Evolutionary conservation across 1,140 invertebrate species (phyloP).

Genomic region (Teleopsis dalmanni): DNA sequence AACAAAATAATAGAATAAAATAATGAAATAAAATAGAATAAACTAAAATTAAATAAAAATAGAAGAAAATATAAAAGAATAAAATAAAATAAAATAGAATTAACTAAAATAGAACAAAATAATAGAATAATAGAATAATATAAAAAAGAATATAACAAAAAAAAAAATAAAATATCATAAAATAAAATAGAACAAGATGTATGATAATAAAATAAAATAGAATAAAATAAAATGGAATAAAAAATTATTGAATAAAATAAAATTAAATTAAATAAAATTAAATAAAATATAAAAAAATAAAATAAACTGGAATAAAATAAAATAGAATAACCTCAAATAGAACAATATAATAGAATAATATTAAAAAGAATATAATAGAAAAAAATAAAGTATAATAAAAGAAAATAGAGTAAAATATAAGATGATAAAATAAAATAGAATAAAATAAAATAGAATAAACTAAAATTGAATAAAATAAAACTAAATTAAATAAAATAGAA

Average conservation of each 20-base stretch:
- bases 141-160: neutral
- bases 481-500: neutral
- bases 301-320: neutral
- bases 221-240: constrained; percentile 1
- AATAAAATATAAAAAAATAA: neutral
- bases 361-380: neutral
- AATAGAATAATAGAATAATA: neutral
- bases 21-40: neutral
- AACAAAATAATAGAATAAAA: neutral
- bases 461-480: neutral
- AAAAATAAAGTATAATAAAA: neutral
- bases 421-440: neutral
- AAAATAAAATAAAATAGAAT: neutral
- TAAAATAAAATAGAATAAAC: neutral
- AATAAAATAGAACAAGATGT: neutral
- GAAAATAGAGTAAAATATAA: neutral
- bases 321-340: neutral
- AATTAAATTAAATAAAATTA: neutral
- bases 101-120: neutral
- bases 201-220: neutral
- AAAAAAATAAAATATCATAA: neutral
- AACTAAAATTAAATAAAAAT: neutral
- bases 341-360: neutral
- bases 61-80: neutral
- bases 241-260: neutral